Conservation (phyloP, 2,113 vertebrate genomes). For the Colaptes auratus region DNA sequence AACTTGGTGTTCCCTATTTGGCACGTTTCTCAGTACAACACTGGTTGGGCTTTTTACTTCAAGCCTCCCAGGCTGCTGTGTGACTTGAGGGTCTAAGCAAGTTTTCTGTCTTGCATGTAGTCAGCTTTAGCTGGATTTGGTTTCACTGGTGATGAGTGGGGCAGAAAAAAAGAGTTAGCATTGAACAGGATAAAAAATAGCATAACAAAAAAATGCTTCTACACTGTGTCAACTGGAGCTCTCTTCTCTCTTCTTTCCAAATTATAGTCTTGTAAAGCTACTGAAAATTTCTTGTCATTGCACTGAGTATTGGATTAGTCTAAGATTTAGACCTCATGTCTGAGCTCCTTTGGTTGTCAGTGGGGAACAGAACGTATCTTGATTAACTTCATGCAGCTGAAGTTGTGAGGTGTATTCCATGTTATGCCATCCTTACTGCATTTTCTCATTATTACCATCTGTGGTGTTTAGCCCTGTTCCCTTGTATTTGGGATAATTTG, state of each 20-base stretch:
- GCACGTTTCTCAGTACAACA: neutral
- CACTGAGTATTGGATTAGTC: neutral
- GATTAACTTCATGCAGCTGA: neutral
- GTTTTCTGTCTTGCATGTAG: neutral
- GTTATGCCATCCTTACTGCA: neutral
- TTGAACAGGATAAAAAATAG: neutral
- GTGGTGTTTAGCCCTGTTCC: neutral
- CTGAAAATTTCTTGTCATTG: neutral
- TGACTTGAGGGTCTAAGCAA: neutral
- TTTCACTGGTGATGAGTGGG: neutral
- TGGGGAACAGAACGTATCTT: neutral
- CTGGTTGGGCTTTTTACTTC: neutral
- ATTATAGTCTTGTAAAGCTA: neutral
- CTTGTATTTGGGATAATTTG: neutral
- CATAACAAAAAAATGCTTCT: accelerated
- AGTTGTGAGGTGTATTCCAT: neutral
- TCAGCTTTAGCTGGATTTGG: neutral
- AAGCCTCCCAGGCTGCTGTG: neutral
- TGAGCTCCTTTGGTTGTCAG: neutral
- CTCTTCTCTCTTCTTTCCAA: neutral
- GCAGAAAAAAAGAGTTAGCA: neutral
- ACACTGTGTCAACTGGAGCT: neutral
- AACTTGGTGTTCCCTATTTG: neutral
- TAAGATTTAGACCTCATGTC: neutral
- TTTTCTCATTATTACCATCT: neutral